A percentile compares a stretch with the other conserved stretches of the same genome.
These are phyloP conservation scores for Agriopis aurantiaria DNA, from an alignment of 2,888 invertebrate species.

Conservation along the genomic window DNA sequence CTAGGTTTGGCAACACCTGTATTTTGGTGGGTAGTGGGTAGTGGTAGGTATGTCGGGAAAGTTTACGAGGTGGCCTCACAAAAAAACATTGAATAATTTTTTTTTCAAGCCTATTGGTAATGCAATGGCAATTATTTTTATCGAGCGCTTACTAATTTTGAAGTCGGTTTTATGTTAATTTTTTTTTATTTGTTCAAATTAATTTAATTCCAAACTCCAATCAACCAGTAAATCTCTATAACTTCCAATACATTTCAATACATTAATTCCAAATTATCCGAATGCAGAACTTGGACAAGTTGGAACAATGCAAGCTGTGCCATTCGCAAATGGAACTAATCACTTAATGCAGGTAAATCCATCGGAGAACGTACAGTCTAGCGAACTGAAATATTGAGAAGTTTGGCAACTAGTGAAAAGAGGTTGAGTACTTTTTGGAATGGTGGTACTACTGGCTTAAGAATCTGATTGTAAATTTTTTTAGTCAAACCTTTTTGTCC, in stretches of 20 bases:
- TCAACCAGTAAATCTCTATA: constrained; percentile 3
- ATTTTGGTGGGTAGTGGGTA: no score
- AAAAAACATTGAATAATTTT: no score
- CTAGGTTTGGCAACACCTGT: no score
- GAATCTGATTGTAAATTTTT: background rate
- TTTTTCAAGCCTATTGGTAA: no score
- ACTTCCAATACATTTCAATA: constrained; percentile 35
- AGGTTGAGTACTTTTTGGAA: constrained; percentile 54
- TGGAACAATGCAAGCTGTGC: constrained; percentile 68
- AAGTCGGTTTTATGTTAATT: no score
- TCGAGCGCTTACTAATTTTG: no score
- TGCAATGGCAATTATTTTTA: no score
- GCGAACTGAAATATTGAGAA: constrained; percentile 73
- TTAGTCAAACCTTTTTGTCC: no score
- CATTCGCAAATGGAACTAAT: constrained; percentile 81
- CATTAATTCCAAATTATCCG: constrained; percentile 55
- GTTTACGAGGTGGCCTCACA: no score
- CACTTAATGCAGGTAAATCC: constrained; percentile 79
- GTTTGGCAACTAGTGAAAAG: constrained; percentile 58
- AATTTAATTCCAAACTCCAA: constrained; percentile 5
- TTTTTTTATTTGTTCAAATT: background rate
- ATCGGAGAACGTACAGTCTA: constrained; percentile 59
- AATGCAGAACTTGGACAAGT: constrained; percentile 55
- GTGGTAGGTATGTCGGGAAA: no score
- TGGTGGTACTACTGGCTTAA: constrained; percentile 46